A percentile compares a stretch with the other conserved stretches of the same genome.
Conservation (phyloP, 1,140 invertebrate species). For the Archegozetes longisetosus region DNA sequence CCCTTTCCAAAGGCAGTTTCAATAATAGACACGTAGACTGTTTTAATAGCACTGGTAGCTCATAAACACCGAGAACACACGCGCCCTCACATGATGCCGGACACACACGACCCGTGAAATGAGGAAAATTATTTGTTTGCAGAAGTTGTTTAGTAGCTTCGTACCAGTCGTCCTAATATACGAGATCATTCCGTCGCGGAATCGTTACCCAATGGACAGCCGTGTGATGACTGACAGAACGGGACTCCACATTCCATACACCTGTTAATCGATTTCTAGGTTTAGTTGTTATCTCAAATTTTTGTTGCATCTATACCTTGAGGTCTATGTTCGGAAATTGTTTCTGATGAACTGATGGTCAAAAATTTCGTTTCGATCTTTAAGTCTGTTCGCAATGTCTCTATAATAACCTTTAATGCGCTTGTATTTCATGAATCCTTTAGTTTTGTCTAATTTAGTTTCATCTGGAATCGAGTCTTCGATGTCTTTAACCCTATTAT, state of each 20-base stretch:
- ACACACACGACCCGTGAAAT: constrained; percentile 95
- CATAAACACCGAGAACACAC: constrained; percentile 89
- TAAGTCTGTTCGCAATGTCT: constrained; percentile 56
- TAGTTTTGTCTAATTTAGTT: constrained; percentile 46
- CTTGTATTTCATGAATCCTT: constrained; percentile 90
- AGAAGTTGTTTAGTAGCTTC: constrained; percentile 83
- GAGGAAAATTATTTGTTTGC: constrained; percentile 98
- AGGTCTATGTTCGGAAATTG: constrained; percentile 68
- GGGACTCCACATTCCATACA: constrained; percentile 99
- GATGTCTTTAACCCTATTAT: constrained; percentile 46
- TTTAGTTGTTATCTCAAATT: no score
- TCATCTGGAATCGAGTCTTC: constrained; percentile 64
- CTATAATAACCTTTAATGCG: constrained; percentile 71
- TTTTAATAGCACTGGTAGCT: constrained; percentile 93
- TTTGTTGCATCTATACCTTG: constrained; percentile 9
- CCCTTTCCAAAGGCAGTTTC: constrained; percentile 94
- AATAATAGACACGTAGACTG: constrained; percentile 97
- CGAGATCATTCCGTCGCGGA: constrained; percentile 95
- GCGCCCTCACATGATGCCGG: constrained; percentile 97
- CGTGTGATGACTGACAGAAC: constrained; percentile 92
- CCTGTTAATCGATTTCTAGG: no score
- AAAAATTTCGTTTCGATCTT: constrained; percentile 96
- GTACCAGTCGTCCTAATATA: constrained; percentile 71
- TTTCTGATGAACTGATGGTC: constrained; percentile 68
- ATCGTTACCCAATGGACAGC: constrained; percentile 94